Percentiles rank a stretch among this genome's conserved stretches.
These are phyloP conservation scores for Hemichromis elongatus DNA, from an alignment of 2,113 vertebrate genomes.

Conservation along the genomic window DNA sequence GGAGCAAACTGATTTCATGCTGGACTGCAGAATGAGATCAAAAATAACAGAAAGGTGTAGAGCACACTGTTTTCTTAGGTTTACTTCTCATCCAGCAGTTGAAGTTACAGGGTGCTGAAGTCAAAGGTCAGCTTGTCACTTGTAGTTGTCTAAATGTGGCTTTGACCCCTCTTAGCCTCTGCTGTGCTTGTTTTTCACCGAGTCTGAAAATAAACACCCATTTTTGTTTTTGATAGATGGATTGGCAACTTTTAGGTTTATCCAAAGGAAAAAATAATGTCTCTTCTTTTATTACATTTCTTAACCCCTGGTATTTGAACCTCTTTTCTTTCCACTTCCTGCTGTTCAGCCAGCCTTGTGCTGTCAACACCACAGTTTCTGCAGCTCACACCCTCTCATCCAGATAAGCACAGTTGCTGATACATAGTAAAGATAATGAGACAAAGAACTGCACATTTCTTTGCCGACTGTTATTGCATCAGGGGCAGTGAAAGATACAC, in stretches of 20 bases:
- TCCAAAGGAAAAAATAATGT: background rate
- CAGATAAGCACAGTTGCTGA: background rate
- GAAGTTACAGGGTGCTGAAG: constrained; percentile 7
- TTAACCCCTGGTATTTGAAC: background rate
- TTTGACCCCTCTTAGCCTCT: constrained; percentile 31
- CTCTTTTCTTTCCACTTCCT: background rate
- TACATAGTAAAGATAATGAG: background rate
- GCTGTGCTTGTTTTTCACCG: constrained; percentile 30
- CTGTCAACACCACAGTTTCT: constrained; percentile 8
- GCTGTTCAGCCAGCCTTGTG: background rate
- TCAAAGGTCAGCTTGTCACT: constrained; percentile 51
- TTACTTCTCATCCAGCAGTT: constrained; percentile 20
- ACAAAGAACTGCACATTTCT: background rate
- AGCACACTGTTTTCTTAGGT: constrained; percentile 63
- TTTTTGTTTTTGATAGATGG: background rate
- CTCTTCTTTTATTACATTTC: background rate
- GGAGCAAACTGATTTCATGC: constrained; percentile 58
- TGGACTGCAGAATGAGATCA: constrained; percentile 30
- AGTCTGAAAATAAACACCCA: background rate
- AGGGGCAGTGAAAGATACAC: background rate
- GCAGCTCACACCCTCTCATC: background rate
- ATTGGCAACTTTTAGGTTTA: background rate
- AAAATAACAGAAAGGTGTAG: constrained; percentile 58
- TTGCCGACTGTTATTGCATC: background rate
- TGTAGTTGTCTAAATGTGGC: constrained; percentile 8